A percentile compares a stretch with the other conserved stretches of the same genome.
phyloP scores from a whole-genome alignment of 2,797 vertebrate genomes.

The Rhabdomys pumilio region DNA sequence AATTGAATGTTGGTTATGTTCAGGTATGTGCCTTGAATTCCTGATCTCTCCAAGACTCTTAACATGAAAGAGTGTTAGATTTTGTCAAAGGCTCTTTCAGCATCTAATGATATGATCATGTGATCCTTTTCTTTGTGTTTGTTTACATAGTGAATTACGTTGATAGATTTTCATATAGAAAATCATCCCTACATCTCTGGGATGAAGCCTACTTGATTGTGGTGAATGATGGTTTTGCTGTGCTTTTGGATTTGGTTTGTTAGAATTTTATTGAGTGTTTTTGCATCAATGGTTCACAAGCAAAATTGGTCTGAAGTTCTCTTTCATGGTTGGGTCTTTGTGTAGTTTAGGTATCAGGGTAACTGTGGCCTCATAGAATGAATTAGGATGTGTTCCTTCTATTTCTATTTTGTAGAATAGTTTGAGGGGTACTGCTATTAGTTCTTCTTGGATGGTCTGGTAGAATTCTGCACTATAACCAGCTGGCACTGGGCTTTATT shows the following conservation, averaged over 20 bases:
- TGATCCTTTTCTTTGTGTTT: background rate
- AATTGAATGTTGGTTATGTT: background rate
- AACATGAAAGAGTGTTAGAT: background rate
- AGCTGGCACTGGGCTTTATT: too few species aligned
- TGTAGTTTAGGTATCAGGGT: background rate
- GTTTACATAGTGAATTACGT: background rate
- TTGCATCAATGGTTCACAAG: background rate
- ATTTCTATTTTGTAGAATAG: too few species aligned
- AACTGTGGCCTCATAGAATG: too few species aligned
- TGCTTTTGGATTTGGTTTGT: background rate
- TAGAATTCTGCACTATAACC: too few species aligned
- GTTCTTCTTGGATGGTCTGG: too few species aligned
- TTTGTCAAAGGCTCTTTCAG: background rate
- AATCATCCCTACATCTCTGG: background rate
- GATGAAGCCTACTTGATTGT: background rate
- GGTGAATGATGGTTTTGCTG: background rate
- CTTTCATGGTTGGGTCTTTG: background rate
- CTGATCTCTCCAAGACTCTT: background rate
- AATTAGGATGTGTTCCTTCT: too few species aligned
- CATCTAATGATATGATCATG: background rate
- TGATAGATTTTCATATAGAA: background rate
- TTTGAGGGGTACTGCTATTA: too few species aligned
- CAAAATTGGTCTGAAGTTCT: background rate
- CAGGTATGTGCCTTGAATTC: background rate
- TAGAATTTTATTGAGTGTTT: background rate